Conservation (phyloP, 2,888 invertebrate genomes). For the Stenolophus ochropezus region DNA sequence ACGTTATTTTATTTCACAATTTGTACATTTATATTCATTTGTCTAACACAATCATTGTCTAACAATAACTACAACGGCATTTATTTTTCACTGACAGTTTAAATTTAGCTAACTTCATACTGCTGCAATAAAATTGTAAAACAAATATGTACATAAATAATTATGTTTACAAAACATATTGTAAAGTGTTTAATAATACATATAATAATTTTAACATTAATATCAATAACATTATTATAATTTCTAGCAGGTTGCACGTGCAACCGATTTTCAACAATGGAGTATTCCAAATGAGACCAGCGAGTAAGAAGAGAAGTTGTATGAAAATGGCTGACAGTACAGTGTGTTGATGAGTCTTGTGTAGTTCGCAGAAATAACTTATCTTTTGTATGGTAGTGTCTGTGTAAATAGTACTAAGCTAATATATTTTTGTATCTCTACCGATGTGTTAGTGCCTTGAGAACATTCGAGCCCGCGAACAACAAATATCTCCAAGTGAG, state of each 20-base stretch:
- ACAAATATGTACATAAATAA: no score
- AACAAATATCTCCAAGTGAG: slow-evolving; percentile 32
- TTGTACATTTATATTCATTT: neutral
- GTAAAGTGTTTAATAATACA: no score
- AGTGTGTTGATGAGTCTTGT: slow-evolving; percentile 50
- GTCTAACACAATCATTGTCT: neutral
- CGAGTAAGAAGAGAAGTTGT: slow-evolving; percentile 46
- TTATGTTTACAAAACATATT: no score
- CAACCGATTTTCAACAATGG: slow-evolving; percentile 31
- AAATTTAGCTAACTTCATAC: no score
- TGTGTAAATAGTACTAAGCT: slow-evolving; percentile 51
- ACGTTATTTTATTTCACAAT: neutral
- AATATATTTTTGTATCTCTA: slow-evolving; percentile 45
- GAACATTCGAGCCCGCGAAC: slow-evolving; percentile 32
- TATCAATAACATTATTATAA: no score
- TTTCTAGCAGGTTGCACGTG: slow-evolving; percentile 27
- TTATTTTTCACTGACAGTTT: neutral
- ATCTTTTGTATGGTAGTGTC: slow-evolving; percentile 51
- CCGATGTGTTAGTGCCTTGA: slow-evolving; percentile 52
- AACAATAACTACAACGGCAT: neutral
- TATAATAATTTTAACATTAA: no score
- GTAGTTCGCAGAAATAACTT: slow-evolving; percentile 56
- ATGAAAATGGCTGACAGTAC: slow-evolving; percentile 59
- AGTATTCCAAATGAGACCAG: slow-evolving; percentile 12
- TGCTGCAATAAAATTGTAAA: no score